A percentile compares a stretch with the other conserved stretches of the same genome.
phyloP scores from a whole-genome alignment of 2,113 vertebrate species.

The Carollia perspicillata region DNA sequence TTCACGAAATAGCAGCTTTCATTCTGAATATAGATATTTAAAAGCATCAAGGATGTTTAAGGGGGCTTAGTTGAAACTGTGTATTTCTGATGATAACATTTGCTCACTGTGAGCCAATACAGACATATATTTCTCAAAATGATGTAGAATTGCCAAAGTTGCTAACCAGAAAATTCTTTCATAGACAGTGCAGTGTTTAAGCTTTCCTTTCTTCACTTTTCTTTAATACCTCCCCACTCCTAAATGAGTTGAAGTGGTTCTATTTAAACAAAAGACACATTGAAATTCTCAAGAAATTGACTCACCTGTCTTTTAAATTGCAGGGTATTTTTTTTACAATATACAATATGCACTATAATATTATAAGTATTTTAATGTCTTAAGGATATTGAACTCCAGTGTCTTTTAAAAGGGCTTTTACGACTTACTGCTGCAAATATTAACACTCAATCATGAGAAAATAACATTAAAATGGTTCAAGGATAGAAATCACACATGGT shows the following conservation, averaged over 20 bases:
- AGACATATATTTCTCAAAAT: background rate
- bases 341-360: background rate
- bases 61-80: constrained; percentile 6
- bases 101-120: background rate
- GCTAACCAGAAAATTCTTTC: constrained; percentile 22
- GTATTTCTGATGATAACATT: background rate
- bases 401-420: background rate
- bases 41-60: background rate
- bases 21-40: constrained; percentile 5
- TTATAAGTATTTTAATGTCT: constrained; percentile 39
- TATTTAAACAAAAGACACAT: background rate
- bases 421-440: background rate
- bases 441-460: background rate
- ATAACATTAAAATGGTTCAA: constrained; percentile 27
- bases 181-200: background rate
- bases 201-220: background rate
- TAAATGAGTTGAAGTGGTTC: background rate
- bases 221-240: background rate
- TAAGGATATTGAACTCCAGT: constrained; percentile 10
- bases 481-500: background rate
- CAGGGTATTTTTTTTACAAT: background rate
- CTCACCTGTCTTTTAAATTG: background rate
- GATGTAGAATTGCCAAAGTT: background rate
- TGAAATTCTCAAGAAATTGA: background rate
- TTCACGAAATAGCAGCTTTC: background rate